Evolutionary conservation across 2,113 vertebrate species (phyloP), one percentile per base, ranked within the genome.

Genomic region (Cygnus buccinator): DNA sequence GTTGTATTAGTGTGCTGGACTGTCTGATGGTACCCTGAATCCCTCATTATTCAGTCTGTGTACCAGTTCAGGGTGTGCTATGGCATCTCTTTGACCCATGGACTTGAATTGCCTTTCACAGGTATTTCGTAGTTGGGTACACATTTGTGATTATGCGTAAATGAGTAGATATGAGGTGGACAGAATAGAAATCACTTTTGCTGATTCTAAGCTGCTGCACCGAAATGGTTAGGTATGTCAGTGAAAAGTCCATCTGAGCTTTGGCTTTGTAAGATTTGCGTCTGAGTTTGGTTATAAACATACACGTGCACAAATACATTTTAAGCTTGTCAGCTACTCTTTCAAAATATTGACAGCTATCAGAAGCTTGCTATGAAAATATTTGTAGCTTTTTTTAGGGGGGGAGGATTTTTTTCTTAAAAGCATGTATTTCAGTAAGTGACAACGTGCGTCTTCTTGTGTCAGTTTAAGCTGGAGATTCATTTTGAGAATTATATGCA

Each of bases 1-100:
- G 92, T 96, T 95, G 80, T 84, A 62, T 13, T 58, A 88, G 95
- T 90, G 92, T 58, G 33, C 90, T 93, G 76, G 84, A 65, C 11
- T 52, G 87, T 52, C 22, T 23, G 22, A 25, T 25, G 50, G 50
- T 52, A 93, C 89, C 96, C 95, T 94, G 81, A 85, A 55, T 93
- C 77, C 57, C 57, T 33, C 18, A 21, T 10, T 58, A 21, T 33
- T 58, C 31, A 33, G 10, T 58, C 31, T 58, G 57, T 58, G 55
- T 58, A 58, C 57, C 57, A 33, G 57, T 58, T 58, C 57, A 33
- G 57, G 18, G 33, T 58, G 57, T 58, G 10, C 57, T 33, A 21
- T 58, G 31, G 12, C 22, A 50, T 23, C 95, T 94, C 95, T 96
- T 93, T 93, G 92, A 59, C 43, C 67, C 57, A n/a, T 58, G 57